Conservation (phyloP, 2,113 vertebrate species). For the Dipodomys merriami region DNA sequence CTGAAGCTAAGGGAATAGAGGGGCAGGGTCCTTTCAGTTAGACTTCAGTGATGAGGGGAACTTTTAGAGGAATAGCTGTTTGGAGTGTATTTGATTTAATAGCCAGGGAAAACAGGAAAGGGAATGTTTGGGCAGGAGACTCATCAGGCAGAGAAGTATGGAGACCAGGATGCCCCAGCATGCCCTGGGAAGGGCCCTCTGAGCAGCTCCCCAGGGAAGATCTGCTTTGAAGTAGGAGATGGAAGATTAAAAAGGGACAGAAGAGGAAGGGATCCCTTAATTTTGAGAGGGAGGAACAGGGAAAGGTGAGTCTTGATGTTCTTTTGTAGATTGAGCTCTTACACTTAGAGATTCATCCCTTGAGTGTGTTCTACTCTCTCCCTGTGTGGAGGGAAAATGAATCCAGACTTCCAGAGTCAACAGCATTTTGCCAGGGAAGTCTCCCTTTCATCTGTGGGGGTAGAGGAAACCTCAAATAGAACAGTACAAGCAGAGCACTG, state of each 20-base stretch:
- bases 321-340: neutral
- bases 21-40: neutral
- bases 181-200: neutral
- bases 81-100: neutral
- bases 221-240: neutral
- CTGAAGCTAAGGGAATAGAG: neutral
- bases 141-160: neutral
- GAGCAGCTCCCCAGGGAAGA: neutral
- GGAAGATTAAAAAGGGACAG: neutral
- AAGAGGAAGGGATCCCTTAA: neutral
- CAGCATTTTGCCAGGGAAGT: neutral
- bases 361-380: neutral
- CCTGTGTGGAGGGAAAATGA: neutral
- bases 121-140: neutral
- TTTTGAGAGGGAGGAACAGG: neutral
- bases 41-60: neutral
- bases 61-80: neutral
- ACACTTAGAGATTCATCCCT: neutral
- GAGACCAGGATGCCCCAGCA: neutral
- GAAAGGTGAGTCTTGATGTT: neutral
- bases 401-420: neutral
- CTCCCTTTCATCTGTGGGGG: neutral
- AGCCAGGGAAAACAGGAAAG: neutral
- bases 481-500: slow-evolving; percentile 46
- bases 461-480: slow-evolving; percentile 30